phyloP scores from a whole-genome alignment of 2,113 vertebrate species.

The Coregonus clupeaformis region DNA sequence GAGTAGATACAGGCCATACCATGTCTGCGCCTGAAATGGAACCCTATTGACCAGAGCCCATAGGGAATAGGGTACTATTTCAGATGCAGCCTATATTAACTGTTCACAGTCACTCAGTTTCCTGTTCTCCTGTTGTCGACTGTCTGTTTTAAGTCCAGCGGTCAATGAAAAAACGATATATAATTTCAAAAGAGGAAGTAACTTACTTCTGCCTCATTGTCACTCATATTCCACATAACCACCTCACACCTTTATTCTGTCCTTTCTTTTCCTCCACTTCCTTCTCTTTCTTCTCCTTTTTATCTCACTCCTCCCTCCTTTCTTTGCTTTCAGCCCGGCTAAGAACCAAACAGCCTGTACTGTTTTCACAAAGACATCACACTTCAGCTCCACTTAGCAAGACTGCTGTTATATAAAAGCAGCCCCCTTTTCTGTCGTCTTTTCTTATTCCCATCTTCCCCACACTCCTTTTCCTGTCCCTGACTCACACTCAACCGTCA shows the following conservation, averaged over 20 bases:
- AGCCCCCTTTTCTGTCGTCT: conserved; percentile 30
- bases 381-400: conserved; percentile 58
- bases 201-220: no score
- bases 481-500: conserved; percentile 6
- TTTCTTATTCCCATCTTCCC: conserved; percentile 1
- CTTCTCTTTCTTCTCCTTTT: conserved; percentile 35
- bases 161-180: neutral
- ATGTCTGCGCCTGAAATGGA: no score
- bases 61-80: no score
- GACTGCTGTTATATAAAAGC: conserved; percentile 48
- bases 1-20: conserved; percentile 44
- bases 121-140: no score
- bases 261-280: conserved; percentile 16
- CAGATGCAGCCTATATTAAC: neutral
- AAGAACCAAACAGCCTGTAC: conserved; percentile 56
- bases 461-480: neutral
- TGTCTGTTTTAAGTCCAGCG: neutral
- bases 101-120: no score
- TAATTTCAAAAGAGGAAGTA: no score
- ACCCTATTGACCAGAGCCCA: no score
- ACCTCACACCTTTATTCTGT: conserved; percentile 22
- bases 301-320: conserved; percentile 23
- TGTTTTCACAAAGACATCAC: conserved; percentile 53
- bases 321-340: conserved; percentile 30
- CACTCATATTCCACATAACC: no score